Percentiles rank a stretch among this genome's conserved stretches.
These are phyloP conservation scores for Maniola hyperantus DNA, from an alignment of 2,888 invertebrate genomes.

Conservation along the genomic window DNA sequence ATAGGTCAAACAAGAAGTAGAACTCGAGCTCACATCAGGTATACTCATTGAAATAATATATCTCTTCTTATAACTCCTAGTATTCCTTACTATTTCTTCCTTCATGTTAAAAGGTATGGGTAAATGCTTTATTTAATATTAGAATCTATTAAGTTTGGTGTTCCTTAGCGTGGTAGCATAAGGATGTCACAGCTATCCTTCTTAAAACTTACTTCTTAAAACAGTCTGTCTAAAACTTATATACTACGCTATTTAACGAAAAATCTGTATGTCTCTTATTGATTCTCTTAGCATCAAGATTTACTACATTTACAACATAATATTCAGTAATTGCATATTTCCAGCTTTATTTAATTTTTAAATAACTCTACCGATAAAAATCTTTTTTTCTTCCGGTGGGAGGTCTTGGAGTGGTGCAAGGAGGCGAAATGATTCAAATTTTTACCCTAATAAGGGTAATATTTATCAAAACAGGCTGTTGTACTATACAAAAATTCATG, in stretches of 20 bases:
- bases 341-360: background rate
- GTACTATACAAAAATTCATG: too few relatives aligned
- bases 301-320: background rate
- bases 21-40: slow-evolving; percentile 84
- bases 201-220: background rate
- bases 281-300: background rate
- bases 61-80: slow-evolving; percentile 6
- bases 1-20: slow-evolving; percentile 78
- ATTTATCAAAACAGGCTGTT: too few relatives aligned
- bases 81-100: slow-evolving; percentile 11
- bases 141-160: background rate
- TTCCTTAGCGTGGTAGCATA: background rate
- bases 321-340: background rate
- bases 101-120: slow-evolving; percentile 19
- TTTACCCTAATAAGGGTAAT: too few relatives aligned
- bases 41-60: slow-evolving; percentile 32
- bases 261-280: background rate
- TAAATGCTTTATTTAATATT: slow-evolving; percentile 2
- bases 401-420: background rate
- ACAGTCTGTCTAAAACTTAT: background rate
- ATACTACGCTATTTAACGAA: background rate
- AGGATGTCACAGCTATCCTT: background rate
- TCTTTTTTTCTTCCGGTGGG: background rate
- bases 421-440: background rate
- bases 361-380: background rate